phyloP scores from a whole-genome alignment of 2,888 invertebrate species.

The Protophormia terraenovae region DNA sequence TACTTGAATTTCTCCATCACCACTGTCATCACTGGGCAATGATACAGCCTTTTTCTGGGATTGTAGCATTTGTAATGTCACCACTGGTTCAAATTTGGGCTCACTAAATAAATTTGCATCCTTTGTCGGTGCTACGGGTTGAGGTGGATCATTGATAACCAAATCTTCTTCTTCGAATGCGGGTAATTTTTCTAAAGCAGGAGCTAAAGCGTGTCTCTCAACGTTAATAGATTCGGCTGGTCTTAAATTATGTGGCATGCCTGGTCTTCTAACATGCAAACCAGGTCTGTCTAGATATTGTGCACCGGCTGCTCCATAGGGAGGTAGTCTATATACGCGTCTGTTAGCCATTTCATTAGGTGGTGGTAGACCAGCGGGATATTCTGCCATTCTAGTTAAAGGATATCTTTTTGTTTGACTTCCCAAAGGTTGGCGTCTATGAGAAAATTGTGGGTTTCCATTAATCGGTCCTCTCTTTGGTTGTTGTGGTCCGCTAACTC shows the following conservation, averaged over 20 bases:
- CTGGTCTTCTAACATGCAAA: slow-evolving; percentile 74
- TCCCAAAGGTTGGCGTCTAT: slow-evolving; percentile 73
- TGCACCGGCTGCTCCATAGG: slow-evolving; percentile 68
- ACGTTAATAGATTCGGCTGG: slow-evolving; percentile 73
- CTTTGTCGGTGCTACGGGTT: slow-evolving; percentile 76
- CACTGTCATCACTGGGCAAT: slow-evolving; percentile 77
- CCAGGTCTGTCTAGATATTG: slow-evolving; percentile 72
- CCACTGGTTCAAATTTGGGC: slow-evolving; percentile 82
- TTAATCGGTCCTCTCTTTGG: slow-evolving; percentile 73
- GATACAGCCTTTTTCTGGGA: slow-evolving; percentile 80
- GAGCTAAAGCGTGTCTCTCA: slow-evolving; percentile 53
- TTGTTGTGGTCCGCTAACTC: slow-evolving; percentile 73
- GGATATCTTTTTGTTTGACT: slow-evolving; percentile 74
- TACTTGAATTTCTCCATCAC: slow-evolving; percentile 75
- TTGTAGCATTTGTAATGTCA: slow-evolving; percentile 88
- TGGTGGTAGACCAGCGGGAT: slow-evolving; percentile 71
- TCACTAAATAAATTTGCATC: slow-evolving; percentile 73
- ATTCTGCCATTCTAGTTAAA: slow-evolving; percentile 76
- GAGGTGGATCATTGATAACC: slow-evolving; percentile 81
- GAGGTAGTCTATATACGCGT: slow-evolving; percentile 78
- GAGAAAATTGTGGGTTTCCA: slow-evolving; percentile 77
- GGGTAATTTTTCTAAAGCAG: slow-evolving; percentile 71
- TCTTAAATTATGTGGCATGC: slow-evolving; percentile 67
- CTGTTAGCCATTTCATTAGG: slow-evolving; percentile 75
- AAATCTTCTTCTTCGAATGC: slow-evolving; percentile 81